Conservation (phyloP, 2,888 invertebrate species). For the Troglohyphantes excavatus region DNA sequence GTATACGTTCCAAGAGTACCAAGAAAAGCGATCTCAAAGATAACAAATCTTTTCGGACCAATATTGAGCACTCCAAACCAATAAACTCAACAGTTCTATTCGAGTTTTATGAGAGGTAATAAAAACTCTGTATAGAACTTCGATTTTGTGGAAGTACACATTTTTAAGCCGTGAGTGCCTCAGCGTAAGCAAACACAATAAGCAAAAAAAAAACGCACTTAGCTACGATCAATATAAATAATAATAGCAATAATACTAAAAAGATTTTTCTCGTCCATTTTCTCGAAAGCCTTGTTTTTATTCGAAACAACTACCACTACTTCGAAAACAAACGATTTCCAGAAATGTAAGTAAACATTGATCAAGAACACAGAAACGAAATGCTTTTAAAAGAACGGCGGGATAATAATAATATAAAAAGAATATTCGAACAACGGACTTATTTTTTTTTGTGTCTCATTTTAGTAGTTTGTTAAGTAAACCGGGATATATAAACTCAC, state of each 20-base stretch:
- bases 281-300: conserved; percentile 34
- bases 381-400: conserved; percentile 48
- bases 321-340: conserved; percentile 32
- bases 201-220: conserved; percentile 15
- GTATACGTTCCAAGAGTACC: too few relatives aligned
- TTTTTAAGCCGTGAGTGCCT: conserved; percentile 51
- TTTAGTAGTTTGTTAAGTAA: conserved; percentile 36
- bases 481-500: not conserved
- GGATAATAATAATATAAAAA: too few relatives aligned
- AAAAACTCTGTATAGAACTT: conserved; percentile 22
- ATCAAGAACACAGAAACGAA: conserved; percentile 52
- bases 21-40: too few relatives aligned
- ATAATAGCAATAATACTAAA: conserved; percentile 37
- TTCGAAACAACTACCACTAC: conserved; percentile 15
- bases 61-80: conserved; percentile 13
- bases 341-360: conserved; percentile 65
- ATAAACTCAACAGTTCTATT: conserved; percentile 37
- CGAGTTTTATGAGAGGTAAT: conserved; percentile 46
- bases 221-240: conserved; percentile 33
- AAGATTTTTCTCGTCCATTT: conserved; percentile 46
- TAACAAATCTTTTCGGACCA: conserved; percentile 27
- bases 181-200: conserved; percentile 16
- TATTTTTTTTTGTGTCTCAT: conserved; percentile 2
- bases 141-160: conserved; percentile 34
- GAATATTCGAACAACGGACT: conserved; percentile 18